Evolutionary conservation across 2,797 vertebrate genomes (phyloP), one percentile per base, ranked within the genome.

Genomic region (Anguilla anguilla): DNA sequence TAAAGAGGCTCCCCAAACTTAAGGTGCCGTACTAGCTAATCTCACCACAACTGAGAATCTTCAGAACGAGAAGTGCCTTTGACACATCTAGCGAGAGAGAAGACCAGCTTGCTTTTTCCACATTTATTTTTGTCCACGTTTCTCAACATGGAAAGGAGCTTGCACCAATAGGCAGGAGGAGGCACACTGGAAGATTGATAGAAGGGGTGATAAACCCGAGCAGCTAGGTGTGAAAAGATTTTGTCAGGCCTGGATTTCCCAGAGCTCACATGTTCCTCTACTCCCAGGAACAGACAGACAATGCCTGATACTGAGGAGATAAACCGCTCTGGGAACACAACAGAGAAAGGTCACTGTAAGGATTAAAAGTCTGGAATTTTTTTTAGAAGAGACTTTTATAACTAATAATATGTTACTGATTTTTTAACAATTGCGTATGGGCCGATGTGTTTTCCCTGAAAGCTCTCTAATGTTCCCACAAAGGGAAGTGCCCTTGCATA

Each of bases 1-100:
- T 99, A 94, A 99, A 99, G 93, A 96, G 98, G 43, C 96, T 99
- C 89, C 98, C 99, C 25, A 99, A 99, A 93, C 97, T 99, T 86
- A 99, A 99, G 98, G 98, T 99, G 94, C 25, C 0, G 25, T 15
- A 51, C 2, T 13, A n/a, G 43, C 79, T 51, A 57, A 35, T 39
- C 84, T 28, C 53, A 11, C 51, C 51, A 9, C 15, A 17, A 22
- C 35, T 5, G 13, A 6, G 28, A 6, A 7, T 43, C 17, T 43
- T 22, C 74, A 9, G 46, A n/a, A 22, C 2, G 46, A 49, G 9
- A 22, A 25, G 43, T 49, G 46, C 51, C 79, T 19, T 15, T 43
- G 31, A 39, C 35, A 46, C 19, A 13, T 25, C 22, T 13, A n/a
- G 17, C 3, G 39, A n/a, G 19, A 51, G 43, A 77, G 13, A 19